Evolutionary conservation across 2,113 vertebrate genomes (phyloP), one percentile per base, ranked within the genome.

Genomic region (Acanthisitta chloris): DNA sequence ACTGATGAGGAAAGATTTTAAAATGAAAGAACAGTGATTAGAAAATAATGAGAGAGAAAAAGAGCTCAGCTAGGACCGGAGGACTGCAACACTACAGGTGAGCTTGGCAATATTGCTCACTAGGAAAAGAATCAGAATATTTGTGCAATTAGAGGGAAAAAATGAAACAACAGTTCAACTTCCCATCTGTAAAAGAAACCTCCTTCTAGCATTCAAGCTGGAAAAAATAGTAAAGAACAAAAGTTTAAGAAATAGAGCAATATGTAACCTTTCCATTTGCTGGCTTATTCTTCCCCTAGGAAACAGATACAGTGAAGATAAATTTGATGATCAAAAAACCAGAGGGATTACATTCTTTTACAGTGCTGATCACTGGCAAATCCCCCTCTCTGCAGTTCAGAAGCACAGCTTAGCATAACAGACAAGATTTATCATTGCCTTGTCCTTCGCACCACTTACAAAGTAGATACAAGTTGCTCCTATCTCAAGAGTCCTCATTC

Each of bases 381-480:
- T 93, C 91, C 91, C 81, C 72, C 59, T 91, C 83, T 78, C 81
- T 80, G 87, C 94, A 85, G 91, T 65, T 94, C 90, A 92, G 91
- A 85, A 70, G 92, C 62, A 31, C 58, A 81, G 94, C 91, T 95
- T 89, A 90, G 87, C 93, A 82, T 84, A 91, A 91, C 87, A 92
- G 84, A 42, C 84, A 62, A 65, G 94, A 89, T 92, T 94, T 96
- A 95, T 95, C 95, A 94, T 79, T 95, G 95, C 87, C 91, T 92
- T 29, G 91, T 95, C 95, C 94, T 92, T 84, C 17, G 4, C 65
- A 65, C 57, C 84, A 52, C 79, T 59, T 42, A 76, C 81, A 87
- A 62, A 82, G 74, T 1, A 61, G 66, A 25, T 74, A 0, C 0
- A 43, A 92, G 72, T 36, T 59, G 77, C 34, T 93, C 82, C 90